Evolutionary conservation across 1,140 invertebrate genomes (phyloP).

Genomic region (Brachionus rubens): DNA sequence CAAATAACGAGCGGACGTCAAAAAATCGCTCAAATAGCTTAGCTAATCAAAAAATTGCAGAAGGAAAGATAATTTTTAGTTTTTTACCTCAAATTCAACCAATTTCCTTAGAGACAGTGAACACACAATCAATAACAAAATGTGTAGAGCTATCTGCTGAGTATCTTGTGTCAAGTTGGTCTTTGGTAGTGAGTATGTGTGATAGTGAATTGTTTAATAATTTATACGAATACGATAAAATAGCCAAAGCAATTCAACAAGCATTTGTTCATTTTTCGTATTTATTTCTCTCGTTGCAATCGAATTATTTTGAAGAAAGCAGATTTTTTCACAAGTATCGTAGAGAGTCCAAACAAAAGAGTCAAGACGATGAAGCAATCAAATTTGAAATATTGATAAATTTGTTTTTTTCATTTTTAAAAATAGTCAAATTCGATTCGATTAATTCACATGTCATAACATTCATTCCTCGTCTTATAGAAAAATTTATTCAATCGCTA

Average conservation of each 20-base stretch:
- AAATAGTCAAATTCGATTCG: background rate
- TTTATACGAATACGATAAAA: background rate
- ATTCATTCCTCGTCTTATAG: background rate
- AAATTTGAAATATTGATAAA: background rate
- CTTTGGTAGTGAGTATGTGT: background rate
- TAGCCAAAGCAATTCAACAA: background rate
- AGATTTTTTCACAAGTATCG: background rate
- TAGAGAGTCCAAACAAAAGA: too few relatives aligned
- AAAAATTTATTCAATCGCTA: conserved; percentile 33
- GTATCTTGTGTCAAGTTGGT: conserved; percentile 12
- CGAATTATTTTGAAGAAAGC: background rate
- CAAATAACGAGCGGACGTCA: background rate
- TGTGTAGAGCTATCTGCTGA: background rate
- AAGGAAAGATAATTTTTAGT: conserved; percentile 44
- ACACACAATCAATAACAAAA: background rate
- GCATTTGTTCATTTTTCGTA: background rate
- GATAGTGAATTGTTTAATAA: background rate
- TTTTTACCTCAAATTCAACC: conserved; percentile 41
- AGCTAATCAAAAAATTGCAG: conserved; percentile 21
- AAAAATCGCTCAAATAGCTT: background rate
- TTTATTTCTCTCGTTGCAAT: background rate
- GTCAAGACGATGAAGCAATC: background rate
- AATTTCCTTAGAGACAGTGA: background rate
- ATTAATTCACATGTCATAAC: background rate
- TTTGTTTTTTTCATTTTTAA: conserved; percentile 13